Conservation (phyloP, 2,888 invertebrate genomes). For the Notodonta dromedarius region DNA sequence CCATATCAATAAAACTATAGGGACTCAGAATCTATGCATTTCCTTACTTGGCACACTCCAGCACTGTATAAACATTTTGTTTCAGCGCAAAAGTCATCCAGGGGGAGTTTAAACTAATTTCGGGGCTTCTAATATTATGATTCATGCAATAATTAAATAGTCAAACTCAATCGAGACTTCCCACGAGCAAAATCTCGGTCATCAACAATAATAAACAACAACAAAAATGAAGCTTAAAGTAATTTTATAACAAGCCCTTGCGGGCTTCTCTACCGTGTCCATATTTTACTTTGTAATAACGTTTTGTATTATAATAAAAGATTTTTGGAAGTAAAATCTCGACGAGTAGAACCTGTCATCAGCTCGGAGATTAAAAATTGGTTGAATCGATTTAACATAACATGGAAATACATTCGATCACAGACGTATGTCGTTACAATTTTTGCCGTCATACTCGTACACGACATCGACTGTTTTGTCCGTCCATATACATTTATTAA, state of each 20-base stretch:
- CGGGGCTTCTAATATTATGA: constrained; percentile 45
- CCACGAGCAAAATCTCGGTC: constrained; percentile 21
- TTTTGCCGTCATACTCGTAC: constrained; percentile 8
- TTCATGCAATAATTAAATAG: constrained; percentile 27
- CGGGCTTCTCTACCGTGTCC: constrained; percentile 37
- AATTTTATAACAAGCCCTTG: constrained; percentile 33
- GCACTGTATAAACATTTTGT: constrained; percentile 67
- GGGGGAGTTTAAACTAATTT: constrained; percentile 64
- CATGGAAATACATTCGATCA: constrained; percentile 63
- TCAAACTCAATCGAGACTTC: constrained; percentile 29
- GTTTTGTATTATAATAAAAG: constrained; percentile 77
- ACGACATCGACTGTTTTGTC: background rate
- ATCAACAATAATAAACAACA: constrained; percentile 17
- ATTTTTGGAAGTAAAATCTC: constrained; percentile 48
- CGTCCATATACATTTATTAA: constrained; percentile 3
- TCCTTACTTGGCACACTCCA: constrained; percentile 22
- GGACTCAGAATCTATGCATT: constrained; percentile 2
- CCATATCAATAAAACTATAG: constrained; percentile 8
- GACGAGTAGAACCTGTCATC: constrained; percentile 65
- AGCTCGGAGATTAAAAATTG: constrained; percentile 57
- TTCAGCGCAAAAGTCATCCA: constrained; percentile 73
- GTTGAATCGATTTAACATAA: constrained; percentile 70
- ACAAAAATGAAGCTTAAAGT: constrained; percentile 27
- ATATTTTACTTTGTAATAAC: constrained; percentile 65
- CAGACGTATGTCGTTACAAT: constrained; percentile 25